Evolutionary conservation across 2,113 vertebrate species (phyloP).

Genomic region (Anolis sagrei): DNA sequence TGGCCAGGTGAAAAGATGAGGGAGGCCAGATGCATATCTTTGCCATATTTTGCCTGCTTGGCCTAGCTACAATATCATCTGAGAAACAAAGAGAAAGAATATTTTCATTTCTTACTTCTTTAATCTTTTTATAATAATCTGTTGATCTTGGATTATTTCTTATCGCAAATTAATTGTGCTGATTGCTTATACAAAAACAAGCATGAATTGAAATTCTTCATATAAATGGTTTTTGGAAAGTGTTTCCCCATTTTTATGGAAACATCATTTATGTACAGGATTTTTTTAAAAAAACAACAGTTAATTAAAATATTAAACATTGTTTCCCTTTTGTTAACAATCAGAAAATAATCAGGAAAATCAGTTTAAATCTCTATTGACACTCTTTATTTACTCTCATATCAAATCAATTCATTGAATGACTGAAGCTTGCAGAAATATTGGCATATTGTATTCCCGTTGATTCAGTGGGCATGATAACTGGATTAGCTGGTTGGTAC

Average conservation of each 20-base stretch:
- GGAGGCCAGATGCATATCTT: slow-evolving; percentile 1
- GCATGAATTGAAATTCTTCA: background rate
- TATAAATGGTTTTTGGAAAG: background rate
- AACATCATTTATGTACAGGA: background rate
- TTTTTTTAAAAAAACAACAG: no score
- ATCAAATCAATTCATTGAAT: no score
- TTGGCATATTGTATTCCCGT: no score
- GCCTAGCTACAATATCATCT: background rate
- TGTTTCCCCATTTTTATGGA: background rate
- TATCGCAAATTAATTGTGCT: background rate
- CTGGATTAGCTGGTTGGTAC: no score
- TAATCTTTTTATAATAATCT: background rate
- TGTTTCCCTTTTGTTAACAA: no score
- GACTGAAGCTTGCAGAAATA: no score
- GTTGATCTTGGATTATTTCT: background rate
- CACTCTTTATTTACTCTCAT: no score
- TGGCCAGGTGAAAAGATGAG: background rate
- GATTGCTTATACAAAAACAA: background rate
- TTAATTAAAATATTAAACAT: no score
- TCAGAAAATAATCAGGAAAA: no score
- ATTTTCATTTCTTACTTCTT: background rate
- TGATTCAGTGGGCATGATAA: no score
- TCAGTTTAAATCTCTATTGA: no score
- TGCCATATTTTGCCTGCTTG: background rate
- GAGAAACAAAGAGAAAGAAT: background rate